Evolutionary conservation across 2,888 invertebrate genomes (phyloP).

Genomic region (Leptopilina myrica): DNA sequence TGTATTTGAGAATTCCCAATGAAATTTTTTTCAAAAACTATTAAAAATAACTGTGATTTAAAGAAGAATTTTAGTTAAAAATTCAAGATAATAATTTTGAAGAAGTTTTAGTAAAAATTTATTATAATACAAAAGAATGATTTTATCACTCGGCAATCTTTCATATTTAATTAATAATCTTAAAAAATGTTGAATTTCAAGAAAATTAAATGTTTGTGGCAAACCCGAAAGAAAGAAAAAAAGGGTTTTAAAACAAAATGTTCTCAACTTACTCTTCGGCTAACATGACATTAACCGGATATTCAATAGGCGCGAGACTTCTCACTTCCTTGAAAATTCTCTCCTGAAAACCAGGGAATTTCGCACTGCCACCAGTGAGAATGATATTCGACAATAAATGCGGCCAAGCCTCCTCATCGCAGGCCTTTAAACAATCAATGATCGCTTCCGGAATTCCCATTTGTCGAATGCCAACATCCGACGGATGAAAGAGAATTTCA

Average conservation of each 20-base stretch:
- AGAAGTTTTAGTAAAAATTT: too few species aligned
- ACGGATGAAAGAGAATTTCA: constrained; percentile 95
- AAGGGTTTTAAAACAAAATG: constrained; percentile 23
- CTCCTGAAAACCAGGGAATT: constrained; percentile 91
- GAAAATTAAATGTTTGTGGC: too few species aligned
- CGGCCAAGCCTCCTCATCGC: constrained; percentile 86
- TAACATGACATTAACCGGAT: constrained; percentile 84
- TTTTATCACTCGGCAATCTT: too few species aligned
- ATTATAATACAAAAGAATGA: too few species aligned
- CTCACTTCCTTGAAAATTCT: constrained; percentile 88
- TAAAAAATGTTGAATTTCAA: too few species aligned
- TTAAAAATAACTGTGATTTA: too few species aligned
- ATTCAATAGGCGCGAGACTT: constrained; percentile 86
- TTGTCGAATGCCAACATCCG: constrained; percentile 93
- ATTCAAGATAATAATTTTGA: too few species aligned
- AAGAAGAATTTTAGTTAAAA: too few species aligned
- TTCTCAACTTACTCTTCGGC: constrained; percentile 81
- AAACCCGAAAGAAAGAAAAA: neutral
- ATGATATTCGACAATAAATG: constrained; percentile 90
- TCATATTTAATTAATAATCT: too few species aligned
- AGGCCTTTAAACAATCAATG: constrained; percentile 85
- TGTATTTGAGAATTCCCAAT: too few species aligned
- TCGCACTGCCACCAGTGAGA: constrained; percentile 87
- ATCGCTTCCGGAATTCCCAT: constrained; percentile 96
- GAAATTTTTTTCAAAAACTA: too few species aligned